Conservation (phyloP, 2,113 vertebrate genomes). For the Saccopteryx leptura region DNA sequence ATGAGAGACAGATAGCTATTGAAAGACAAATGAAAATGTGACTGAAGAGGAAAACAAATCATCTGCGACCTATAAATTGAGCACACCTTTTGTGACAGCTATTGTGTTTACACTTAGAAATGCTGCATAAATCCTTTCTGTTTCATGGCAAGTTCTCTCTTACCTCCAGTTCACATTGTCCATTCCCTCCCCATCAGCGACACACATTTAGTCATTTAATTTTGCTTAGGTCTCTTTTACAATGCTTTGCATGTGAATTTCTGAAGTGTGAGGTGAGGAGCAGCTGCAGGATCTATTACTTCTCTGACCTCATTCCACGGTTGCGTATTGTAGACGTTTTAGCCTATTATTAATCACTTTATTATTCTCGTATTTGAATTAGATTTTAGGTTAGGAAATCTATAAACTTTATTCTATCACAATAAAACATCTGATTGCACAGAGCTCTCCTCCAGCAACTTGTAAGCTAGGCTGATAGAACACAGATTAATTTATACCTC, state of each 20-base stretch:
- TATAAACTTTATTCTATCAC: neutral
- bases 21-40: neutral
- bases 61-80: neutral
- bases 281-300: accelerated
- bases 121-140: neutral
- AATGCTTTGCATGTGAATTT: neutral
- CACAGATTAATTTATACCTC: neutral
- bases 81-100: neutral
- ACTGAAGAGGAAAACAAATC: neutral
- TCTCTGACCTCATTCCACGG: neutral
- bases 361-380: neutral
- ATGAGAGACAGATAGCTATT: neutral
- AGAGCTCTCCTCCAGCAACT: neutral
- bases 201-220: neutral
- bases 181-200: neutral
- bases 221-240: neutral
- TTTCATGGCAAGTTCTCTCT: neutral
- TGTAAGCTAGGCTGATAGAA: neutral
- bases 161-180: neutral
- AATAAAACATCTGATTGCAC: neutral
- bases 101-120: neutral
- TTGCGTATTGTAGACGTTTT: neutral
- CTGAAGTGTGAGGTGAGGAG: neutral
- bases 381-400: neutral
- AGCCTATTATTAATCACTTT: neutral